Conservation (phyloP, 2,113 vertebrate species). For the Calonectris borealis region DNA sequence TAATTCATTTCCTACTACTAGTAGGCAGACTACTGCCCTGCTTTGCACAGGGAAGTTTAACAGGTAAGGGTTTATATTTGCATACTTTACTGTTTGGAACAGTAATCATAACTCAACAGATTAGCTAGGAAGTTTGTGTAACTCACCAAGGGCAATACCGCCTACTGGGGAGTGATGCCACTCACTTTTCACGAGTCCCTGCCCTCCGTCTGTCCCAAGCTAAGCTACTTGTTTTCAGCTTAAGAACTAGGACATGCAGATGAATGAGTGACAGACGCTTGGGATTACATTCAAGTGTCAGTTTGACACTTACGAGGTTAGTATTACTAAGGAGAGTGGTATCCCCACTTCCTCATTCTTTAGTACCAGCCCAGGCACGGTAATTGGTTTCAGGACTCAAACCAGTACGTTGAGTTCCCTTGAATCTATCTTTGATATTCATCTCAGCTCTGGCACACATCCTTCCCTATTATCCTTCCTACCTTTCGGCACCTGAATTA, state of each 20-base stretch:
- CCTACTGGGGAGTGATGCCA: background rate
- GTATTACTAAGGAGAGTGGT: background rate
- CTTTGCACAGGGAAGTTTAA: background rate
- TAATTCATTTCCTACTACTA: background rate
- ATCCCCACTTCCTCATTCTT: slow-evolving; percentile 31
- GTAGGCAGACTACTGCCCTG: background rate
- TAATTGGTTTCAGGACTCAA: slow-evolving; percentile 22
- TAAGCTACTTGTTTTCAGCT: background rate
- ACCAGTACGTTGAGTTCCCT: slow-evolving; percentile 22
- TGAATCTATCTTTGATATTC: background rate
- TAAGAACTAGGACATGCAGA: background rate
- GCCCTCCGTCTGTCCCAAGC: background rate
- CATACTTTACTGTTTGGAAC: background rate
- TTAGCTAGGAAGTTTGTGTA: background rate
- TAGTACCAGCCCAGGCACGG: background rate
- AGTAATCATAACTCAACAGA: background rate
- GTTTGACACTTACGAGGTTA: background rate
- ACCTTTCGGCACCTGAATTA: background rate
- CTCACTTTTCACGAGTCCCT: background rate
- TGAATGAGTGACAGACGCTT: background rate
- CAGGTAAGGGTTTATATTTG: background rate
- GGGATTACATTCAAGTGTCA: background rate
- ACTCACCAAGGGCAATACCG: background rate
- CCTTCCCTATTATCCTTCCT: background rate
- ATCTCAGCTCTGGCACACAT: background rate